Evolutionary conservation across 1,140 invertebrate species (phyloP), one percentile per base, ranked within the genome.

Genomic region (Laupala kohalensis): DNA sequence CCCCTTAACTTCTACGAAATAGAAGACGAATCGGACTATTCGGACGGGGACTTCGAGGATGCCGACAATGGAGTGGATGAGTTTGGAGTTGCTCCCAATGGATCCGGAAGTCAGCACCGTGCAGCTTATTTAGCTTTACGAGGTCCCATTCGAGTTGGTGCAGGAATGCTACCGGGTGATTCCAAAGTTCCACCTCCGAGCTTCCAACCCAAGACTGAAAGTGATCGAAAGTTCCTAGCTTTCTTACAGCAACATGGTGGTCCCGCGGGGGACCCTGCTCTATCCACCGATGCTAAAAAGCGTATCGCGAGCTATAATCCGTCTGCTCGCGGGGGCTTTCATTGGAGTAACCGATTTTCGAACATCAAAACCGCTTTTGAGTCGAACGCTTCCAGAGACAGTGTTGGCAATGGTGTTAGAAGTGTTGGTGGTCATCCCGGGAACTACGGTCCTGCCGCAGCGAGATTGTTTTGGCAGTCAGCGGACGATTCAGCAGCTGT

Each of bases 311-410:
- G 67, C 71, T 77, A 77, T 75, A 65, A 78, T 77, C 77, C 74
- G 6, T 77, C 73, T 25, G 80, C 77, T 28, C 76, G 75, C 68
- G 76, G 75, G 63, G 74, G 77, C 13, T 68, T 74, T 71, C 74
- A 91, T 74, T 93, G 91, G 91, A 91, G 86, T 73, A 90, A 84
- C 75, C 84, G 90, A 69, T 95, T 95, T 78, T 90, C 89, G 0
- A 91, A 91, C 74, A 90, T 95, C 13, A 94, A 93, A 79, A 91
- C 90, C n/a, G 83, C 89, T 4, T 94, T 95, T 77, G 92, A 94
- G 64, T 68, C 71, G 15, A 62, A 25, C 29, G 67, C 28, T 23
- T 23, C 9, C 19, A 68, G n/a, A 6, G 28, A 23, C 27, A n/a
- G n/a, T n/a, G n/a, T n/a, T n/a, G 65, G 65, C 13, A 29, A 25